Percentiles rank a stretch among this genome's conserved stretches.
Evolutionary conservation across 2,888 invertebrate species (phyloP).

Genomic region (Xestia xanthographa): DNA sequence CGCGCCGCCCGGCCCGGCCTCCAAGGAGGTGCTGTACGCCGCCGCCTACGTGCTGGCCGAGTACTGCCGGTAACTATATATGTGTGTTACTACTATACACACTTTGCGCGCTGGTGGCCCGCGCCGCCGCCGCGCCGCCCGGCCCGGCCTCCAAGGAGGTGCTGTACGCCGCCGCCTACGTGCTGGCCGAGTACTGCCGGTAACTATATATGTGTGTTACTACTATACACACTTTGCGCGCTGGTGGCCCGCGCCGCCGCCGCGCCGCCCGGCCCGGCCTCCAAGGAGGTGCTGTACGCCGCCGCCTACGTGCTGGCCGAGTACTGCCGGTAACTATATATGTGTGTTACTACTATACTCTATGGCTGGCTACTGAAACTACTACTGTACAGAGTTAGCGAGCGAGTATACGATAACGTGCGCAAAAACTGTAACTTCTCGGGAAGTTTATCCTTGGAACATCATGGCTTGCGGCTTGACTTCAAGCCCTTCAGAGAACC

Average conservation of each 20-base stretch:
- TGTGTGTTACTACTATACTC: too few relatives aligned
- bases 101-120: slow-evolving; percentile 95
- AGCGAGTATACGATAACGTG: too few relatives aligned
- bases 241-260: too few relatives aligned
- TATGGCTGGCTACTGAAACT: too few relatives aligned
- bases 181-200: slow-evolving; percentile 99
- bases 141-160: slow-evolving; percentile 97
- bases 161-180: slow-evolving; percentile 99
- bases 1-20: slow-evolving; percentile 92
- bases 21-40: slow-evolving; percentile 98
- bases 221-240: too few relatives aligned
- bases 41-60: slow-evolving; percentile 99
- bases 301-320: too few relatives aligned
- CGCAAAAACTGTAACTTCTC: too few relatives aligned
- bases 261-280: too few relatives aligned
- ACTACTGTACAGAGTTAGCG: too few relatives aligned
- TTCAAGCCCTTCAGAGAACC: background rate
- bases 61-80: slow-evolving; percentile 93
- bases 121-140: slow-evolving; percentile 90
- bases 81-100: background rate
- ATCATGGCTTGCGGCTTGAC: too few relatives aligned
- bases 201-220: slow-evolving; percentile 73
- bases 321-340: too few relatives aligned
- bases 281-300: too few relatives aligned
- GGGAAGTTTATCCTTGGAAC: background rate